Percentiles rank a stretch among this genome's conserved stretches.
These are phyloP conservation scores for Fratercula arctica DNA, from an alignment of 2,797 vertebrate species.

Conservation along the genomic window DNA sequence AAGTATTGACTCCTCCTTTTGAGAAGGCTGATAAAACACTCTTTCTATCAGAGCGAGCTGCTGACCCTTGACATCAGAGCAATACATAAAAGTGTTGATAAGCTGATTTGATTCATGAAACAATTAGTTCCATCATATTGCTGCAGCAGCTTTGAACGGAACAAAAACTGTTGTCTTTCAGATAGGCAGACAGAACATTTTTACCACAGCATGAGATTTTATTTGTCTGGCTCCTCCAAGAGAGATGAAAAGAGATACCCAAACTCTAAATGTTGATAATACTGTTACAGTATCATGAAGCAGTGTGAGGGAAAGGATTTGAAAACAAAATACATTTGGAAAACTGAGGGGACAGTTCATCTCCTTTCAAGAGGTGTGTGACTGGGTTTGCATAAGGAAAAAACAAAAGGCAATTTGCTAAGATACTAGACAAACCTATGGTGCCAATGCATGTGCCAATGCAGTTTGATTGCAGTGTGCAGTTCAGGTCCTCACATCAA, in stretches of 20 bases:
- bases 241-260: not conserved
- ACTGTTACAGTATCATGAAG: not conserved
- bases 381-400: not conserved
- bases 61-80: not conserved
- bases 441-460: not conserved
- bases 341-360: not conserved
- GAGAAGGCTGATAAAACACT: not conserved
- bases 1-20: not conserved
- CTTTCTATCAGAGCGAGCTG: not conserved
- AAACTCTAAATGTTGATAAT: not conserved
- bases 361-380: not conserved
- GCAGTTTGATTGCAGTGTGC: not conserved
- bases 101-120: not conserved
- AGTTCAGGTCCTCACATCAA: not conserved
- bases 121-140: not conserved
- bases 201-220: slow-evolving; percentile 12
- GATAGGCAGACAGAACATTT: not conserved
- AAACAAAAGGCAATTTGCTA: not conserved
- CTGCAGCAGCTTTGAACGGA: not conserved
- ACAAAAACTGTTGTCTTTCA: not conserved
- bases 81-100: not conserved
- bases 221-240: not conserved
- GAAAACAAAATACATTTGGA: not conserved
- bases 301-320: not conserved
- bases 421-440: not conserved